Percentiles rank a stretch among this genome's conserved stretches.
Conservation (phyloP, 2,797 vertebrate genomes). For the Triplophysa bombifrons region DNA sequence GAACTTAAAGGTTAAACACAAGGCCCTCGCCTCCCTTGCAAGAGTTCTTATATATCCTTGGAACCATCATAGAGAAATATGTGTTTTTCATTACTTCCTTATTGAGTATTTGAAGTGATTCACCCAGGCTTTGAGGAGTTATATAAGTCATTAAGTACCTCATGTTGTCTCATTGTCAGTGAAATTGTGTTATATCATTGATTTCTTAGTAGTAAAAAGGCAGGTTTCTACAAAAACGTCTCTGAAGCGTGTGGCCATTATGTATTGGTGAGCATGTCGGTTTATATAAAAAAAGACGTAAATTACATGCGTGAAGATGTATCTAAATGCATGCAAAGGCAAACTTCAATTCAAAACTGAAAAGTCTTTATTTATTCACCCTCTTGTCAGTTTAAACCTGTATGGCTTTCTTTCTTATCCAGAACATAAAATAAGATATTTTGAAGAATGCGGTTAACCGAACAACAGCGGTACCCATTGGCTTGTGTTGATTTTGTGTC, state of each 20-base stretch:
- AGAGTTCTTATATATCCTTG: background rate
- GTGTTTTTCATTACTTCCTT: constrained; percentile 34
- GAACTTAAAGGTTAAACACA: background rate
- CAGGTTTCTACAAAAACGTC: constrained; percentile 5
- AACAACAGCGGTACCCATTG: too few relatives aligned
- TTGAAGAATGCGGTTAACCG: too few relatives aligned
- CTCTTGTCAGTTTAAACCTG: too few relatives aligned
- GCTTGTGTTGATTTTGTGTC: too few relatives aligned
- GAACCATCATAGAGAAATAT: background rate
- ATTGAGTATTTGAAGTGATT: constrained; percentile 31
- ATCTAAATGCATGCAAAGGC: constrained; percentile 17
- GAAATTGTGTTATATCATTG: background rate
- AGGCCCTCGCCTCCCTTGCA: background rate
- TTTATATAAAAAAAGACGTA: constrained; percentile 19
- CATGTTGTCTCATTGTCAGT: background rate
- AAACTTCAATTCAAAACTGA: too few relatives aligned
- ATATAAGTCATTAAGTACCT: constrained; percentile 8
- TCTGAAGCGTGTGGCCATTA: constrained; percentile 15
- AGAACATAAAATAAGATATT: too few relatives aligned
- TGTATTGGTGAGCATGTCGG: constrained; percentile 22
- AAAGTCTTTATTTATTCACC: too few relatives aligned
- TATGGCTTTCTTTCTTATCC: too few relatives aligned
- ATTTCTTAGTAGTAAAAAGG: background rate
- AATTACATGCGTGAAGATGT: constrained; percentile 18
- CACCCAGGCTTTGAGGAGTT: constrained; percentile 6